phyloP scores from a whole-genome alignment of 2,888 invertebrate genomes.

The Cosmia trapezina region DNA sequence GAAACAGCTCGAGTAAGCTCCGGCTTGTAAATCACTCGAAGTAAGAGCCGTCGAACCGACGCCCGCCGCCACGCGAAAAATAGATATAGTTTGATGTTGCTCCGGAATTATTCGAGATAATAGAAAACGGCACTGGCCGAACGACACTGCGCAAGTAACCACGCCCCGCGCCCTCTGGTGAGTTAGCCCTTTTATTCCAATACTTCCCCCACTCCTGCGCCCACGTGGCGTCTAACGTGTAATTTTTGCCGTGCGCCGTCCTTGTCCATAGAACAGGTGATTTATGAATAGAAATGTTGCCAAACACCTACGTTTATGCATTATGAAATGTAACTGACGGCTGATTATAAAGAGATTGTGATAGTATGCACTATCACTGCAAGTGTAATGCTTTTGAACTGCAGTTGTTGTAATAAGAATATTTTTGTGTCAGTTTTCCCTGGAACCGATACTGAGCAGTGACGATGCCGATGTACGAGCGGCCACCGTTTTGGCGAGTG shows the following conservation, averaged over 20 bases:
- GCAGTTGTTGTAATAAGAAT: conserved; percentile 44
- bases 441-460: conserved; percentile 58
- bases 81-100: conserved; percentile 86
- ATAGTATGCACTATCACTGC: conserved; percentile 57
- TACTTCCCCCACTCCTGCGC: conserved; percentile 65
- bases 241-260: conserved; percentile 67
- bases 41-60: conserved; percentile 80
- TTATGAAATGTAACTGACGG: conserved; percentile 61
- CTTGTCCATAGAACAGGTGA: conserved; percentile 77
- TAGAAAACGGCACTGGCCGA: conserved; percentile 81
- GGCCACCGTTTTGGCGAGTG: conserved; percentile 92
- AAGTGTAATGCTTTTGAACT: conserved; percentile 43
- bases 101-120: conserved; percentile 85
- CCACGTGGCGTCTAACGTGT: conserved; percentile 68
- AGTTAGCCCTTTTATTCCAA: conserved; percentile 73
- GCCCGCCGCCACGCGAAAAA: conserved; percentile 86
- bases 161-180: conserved; percentile 85
- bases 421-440: conserved; percentile 68
- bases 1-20: conserved; percentile 82
- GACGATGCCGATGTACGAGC: conserved; percentile 90
- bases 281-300: conserved; percentile 77
- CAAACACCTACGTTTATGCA: conserved; percentile 78
- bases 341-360: conserved; percentile 51
- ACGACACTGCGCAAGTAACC: conserved; percentile 77
- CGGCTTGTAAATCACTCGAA: conserved; percentile 85